These are phyloP conservation scores for Platorchestia sp. DNA, from an alignment of 1,140 invertebrate genomes.

Conservation along the genomic window DNA sequence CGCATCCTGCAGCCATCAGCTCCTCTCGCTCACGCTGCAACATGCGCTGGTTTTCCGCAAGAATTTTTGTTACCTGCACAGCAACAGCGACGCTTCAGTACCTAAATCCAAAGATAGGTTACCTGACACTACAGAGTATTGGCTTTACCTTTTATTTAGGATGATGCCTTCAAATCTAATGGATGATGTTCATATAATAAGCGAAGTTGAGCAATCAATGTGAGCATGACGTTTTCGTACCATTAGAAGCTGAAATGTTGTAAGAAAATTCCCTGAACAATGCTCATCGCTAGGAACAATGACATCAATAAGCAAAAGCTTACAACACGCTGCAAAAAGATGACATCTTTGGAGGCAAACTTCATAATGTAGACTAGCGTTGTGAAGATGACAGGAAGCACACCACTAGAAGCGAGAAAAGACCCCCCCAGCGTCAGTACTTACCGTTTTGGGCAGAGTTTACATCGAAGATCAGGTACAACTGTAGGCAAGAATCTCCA, in stretches of 20 bases:
- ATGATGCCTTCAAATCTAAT: background rate
- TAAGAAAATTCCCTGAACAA: background rate
- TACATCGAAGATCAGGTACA: background rate
- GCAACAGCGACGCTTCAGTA: conserved; percentile 26
- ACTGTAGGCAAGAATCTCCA: background rate
- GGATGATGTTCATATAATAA: background rate
- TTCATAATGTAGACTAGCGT: background rate
- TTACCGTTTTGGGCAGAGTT: background rate
- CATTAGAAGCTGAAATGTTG: background rate
- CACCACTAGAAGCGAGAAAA: background rate
- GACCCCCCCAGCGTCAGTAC: background rate
- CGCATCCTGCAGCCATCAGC: conserved; percentile 39
- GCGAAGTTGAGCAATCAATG: background rate
- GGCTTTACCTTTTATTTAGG: background rate
- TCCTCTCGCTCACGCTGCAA: conserved; percentile 69
- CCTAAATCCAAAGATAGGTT: background rate
- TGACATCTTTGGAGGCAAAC: background rate
- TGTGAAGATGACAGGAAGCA: background rate
- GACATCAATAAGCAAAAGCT: background rate
- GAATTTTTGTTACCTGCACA: conserved; percentile 69
- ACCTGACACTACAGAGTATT: background rate
- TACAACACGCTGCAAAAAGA: background rate
- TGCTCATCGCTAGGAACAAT: background rate
- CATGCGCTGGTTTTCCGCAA: conserved; percentile 70
- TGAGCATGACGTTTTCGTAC: background rate